Evolutionary conservation across 1,140 invertebrate genomes (phyloP), one percentile per base, ranked within the genome.

Genomic region (Lerema accius): DNA sequence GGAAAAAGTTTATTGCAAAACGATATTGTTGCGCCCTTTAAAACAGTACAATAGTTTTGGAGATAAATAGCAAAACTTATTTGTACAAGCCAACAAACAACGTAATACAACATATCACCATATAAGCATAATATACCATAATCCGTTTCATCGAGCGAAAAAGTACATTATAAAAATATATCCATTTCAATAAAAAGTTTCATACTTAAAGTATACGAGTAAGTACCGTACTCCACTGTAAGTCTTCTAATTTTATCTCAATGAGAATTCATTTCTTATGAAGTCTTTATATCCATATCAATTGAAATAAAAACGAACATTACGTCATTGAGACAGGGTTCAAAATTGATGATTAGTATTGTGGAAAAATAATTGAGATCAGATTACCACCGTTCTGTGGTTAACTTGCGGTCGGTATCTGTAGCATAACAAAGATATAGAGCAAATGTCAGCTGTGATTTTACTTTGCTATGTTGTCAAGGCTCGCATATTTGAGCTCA

Each of bases 241-340:
- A n/a, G n/a, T 55, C 26, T 15, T 55, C 37, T 26, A 23, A 23
- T 40, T 35, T 55, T 55, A 39, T 55, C 50, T 40, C 37, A 55
- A 55, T 42, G 19, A 35, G 37, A 53, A 53, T 53, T 16, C 4
- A 15, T 39, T 15, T 53, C 49, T 53, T 35, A 9, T 32, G 9
- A 53, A 53, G 32, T 53, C 26, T 35, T 28, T 48, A 48, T 26
- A 13, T 19, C 19, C 16, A 40, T 40, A 6, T 35, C 5, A 6
- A 37, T 51, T 10, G n/a, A 1, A 19, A 16, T 5, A 1, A 51
- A 51, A 51, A 39, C 5, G 4, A 37, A 37, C 4, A 17, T 14
- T 26, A 53, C 13, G 0, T 23, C 1, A 19, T n/a, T 11, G 50
- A n/a, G 10, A 39, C 32, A 53, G n/a, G 13, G 19, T 55, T 28